A percentile compares a stretch with the other conserved stretches of the same genome.
Conservation (phyloP, 2,113 vertebrate species). For the Geococcyx californianus region DNA sequence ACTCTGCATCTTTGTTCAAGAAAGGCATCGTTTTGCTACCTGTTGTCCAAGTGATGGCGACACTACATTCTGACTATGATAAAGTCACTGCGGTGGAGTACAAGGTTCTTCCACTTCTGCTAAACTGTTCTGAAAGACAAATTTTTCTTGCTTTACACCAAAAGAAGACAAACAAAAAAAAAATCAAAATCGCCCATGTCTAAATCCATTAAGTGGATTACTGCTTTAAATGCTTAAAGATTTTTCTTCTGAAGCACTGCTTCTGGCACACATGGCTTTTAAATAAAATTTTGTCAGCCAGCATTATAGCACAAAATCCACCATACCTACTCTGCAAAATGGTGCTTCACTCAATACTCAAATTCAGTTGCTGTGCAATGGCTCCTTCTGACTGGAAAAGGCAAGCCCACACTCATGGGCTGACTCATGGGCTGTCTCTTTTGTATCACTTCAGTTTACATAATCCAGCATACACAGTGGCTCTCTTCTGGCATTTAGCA, state of each 20-base stretch:
- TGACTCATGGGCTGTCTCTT: conserved; percentile 7
- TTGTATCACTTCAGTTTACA: background rate
- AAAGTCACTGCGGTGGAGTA: background rate
- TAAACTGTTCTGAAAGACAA: background rate
- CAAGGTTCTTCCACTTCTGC: background rate
- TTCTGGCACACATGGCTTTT: conserved; percentile 11
- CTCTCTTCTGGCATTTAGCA: background rate
- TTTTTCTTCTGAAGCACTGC: conserved; percentile 38
- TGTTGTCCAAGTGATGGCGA: background rate
- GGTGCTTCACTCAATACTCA: background rate
- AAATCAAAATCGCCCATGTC: background rate
- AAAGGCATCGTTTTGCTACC: background rate
- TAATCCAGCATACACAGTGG: background rate
- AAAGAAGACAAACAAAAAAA: background rate
- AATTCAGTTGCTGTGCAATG: background rate
- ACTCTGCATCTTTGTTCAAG: background rate
- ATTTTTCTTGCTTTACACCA: background rate
- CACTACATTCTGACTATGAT: background rate
- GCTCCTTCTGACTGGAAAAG: conserved; percentile 6
- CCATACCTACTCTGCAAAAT: background rate
- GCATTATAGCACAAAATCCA: background rate
- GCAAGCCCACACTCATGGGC: conserved; percentile 4
- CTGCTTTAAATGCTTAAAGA: conserved; percentile 13
- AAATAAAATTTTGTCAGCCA: background rate
- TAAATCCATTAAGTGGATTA: background rate